These are phyloP conservation scores for Ceyx melanurus DNA, from an alignment of 2,113 vertebrate genomes.

Conservation along the genomic window DNA sequence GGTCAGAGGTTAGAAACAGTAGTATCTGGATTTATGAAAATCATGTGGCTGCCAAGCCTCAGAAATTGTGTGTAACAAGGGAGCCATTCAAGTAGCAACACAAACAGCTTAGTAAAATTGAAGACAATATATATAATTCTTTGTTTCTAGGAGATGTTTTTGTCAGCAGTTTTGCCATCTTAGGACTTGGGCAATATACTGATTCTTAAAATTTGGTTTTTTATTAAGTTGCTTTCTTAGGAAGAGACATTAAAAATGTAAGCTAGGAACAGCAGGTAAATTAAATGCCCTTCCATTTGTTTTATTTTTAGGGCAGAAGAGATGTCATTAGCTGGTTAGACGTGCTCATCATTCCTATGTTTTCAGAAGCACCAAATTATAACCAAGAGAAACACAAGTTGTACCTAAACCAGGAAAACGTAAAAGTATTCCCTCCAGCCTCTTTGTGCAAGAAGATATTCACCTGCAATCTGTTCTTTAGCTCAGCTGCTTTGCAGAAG, in stretches of 20 bases:
- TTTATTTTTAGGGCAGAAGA: not conserved
- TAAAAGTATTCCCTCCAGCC: not conserved
- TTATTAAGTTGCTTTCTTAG: not conserved
- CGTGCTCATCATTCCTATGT: not conserved
- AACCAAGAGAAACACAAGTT: not conserved
- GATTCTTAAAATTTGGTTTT: constrained; percentile 27
- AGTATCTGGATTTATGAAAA: constrained; percentile 73
- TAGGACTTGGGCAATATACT: constrained; percentile 16
- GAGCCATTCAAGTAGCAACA: constrained; percentile 67
- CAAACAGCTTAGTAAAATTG: constrained; percentile 73
- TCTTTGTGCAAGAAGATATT: not conserved
- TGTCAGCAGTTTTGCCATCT: constrained; percentile 64
- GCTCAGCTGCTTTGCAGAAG: not conserved
- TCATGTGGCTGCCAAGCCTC: constrained; percentile 59
- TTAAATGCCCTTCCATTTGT: not conserved
- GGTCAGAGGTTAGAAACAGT: constrained; percentile 75
- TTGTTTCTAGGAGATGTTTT: constrained; percentile 69
- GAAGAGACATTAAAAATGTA: not conserved
- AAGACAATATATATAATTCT: constrained; percentile 72
- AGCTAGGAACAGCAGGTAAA: constrained; percentile 6
- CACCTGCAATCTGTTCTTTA: not conserved
- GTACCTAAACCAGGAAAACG: not conserved
- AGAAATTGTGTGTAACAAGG: constrained; percentile 73
- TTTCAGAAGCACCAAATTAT: not conserved
- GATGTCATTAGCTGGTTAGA: constrained; percentile 6